Evolutionary conservation across 2,113 vertebrate species (phyloP).

Genomic region (Phaethon lepturus): DNA sequence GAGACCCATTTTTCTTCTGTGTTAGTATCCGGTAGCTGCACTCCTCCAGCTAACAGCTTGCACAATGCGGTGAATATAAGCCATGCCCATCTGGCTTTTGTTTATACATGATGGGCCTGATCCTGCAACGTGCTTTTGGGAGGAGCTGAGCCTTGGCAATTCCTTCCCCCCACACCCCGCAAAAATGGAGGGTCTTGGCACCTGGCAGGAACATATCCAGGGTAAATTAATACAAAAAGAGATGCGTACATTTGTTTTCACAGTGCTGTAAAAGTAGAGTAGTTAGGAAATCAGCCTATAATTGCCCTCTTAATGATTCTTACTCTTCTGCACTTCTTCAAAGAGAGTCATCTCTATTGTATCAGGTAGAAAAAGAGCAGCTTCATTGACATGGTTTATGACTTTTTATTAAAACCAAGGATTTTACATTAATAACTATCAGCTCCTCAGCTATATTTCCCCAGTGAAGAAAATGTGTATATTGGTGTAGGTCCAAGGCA

Average conservation of each 20-base stretch:
- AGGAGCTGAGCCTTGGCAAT: neutral
- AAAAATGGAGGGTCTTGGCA: neutral
- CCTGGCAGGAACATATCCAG: neutral
- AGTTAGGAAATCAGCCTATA: neutral
- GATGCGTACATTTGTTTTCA: neutral
- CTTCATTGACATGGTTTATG: neutral
- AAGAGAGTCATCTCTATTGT: neutral
- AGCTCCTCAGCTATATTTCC: neutral
- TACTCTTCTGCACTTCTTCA: neutral
- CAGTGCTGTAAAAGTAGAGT: neutral
- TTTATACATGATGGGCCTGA: neutral
- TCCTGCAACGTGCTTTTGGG: neutral
- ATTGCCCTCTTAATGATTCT: neutral
- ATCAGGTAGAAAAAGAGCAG: neutral
- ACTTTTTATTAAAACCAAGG: constrained; percentile 14
- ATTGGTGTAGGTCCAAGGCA: neutral
- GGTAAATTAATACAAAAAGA: neutral
- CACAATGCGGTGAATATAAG: neutral
- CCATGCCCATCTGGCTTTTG: neutral
- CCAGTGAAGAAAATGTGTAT: neutral
- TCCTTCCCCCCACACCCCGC: neutral
- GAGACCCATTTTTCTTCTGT: neutral
- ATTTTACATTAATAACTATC: neutral
- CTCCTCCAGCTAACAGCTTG: neutral
- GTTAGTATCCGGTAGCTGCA: neutral